Evolutionary conservation across 2,888 invertebrate genomes (phyloP), one percentile per base, ranked within the genome.

Genomic region (Palloptera scutellata): DNA sequence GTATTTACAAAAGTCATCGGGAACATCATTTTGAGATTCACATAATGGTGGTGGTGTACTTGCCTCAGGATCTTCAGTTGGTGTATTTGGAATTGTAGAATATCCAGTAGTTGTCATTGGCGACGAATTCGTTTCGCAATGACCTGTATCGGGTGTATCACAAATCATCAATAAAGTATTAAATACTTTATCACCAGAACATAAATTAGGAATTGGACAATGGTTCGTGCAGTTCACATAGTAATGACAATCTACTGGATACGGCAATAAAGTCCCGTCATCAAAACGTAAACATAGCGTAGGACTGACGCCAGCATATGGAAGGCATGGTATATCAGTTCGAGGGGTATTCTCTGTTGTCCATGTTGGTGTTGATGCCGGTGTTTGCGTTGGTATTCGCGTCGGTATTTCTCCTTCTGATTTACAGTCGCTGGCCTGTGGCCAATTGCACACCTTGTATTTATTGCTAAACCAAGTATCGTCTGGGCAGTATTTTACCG

Each of bases 231-330:
- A 79, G 59, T 79, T 79, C 1, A 79, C 71, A n/a, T 79, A 79
- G 5, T 77, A 78, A 70, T 75, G 75, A 51, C 79, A 79, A 59
- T 79, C 67, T 57, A 77, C 78, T 0, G 75, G 76, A 70, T 80
- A 79, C 5, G 58, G 59, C 4, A 57, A 15, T 10, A 72, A 41
- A 1, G 63, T 42, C 8, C 68, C 68, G 45, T 72, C 45, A 0
- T 5, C 13, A 54, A 67, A 64, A 12, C 45, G 58, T 5, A 41
- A 5, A 48, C 72, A 72, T 3, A 64, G 43, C 9, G 59, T 61
- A 15, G 51, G 42, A 4, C 52, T 41, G 20, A 65, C 54, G 12
- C 70, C 70, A 10, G 61, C 42, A n/a, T 69, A 64, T 0, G 66
- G 48, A 11, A 53, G 12, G 54, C 67, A 66, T 30, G 30, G 30